phyloP scores from a whole-genome alignment of 2,888 invertebrate species.

The Diarsia mendica region DNA sequence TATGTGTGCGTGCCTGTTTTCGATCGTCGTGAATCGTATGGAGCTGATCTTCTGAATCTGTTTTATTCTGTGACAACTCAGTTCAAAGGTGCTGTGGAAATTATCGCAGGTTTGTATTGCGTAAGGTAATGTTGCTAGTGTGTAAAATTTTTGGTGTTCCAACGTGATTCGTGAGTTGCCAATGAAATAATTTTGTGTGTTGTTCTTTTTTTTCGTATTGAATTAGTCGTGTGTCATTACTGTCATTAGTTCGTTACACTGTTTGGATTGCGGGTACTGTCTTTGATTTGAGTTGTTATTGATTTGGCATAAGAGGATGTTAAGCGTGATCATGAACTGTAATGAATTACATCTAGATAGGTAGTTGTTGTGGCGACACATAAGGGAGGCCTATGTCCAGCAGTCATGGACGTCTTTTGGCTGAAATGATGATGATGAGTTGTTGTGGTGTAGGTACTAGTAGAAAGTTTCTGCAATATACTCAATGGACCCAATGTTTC shows the following conservation, averaged over 20 bases:
- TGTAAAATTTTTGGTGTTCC: slow-evolving; percentile 21
- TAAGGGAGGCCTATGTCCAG: too few species aligned
- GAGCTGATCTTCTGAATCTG: not conserved
- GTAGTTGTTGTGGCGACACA: too few species aligned
- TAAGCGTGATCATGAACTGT: too few species aligned
- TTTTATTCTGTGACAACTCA: not conserved
- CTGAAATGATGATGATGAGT: too few species aligned
- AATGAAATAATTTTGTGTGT: slow-evolving; percentile 1
- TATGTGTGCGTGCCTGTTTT: not conserved
- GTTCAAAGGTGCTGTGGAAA: slow-evolving; percentile 36
- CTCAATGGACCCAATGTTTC: too few species aligned
- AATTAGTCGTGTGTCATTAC: not conserved
- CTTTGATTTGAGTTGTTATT: not conserved
- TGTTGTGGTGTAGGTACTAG: too few species aligned
- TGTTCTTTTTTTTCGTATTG: not conserved
- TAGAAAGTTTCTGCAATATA: not conserved
- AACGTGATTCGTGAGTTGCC: slow-evolving; percentile 17
- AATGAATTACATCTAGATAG: too few species aligned
- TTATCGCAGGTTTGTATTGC: slow-evolving; percentile 51
- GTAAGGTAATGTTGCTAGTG: slow-evolving; percentile 29
- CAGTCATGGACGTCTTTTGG: too few species aligned
- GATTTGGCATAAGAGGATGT: not conserved
- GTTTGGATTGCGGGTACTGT: not conserved
- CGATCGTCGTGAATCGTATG: not conserved
- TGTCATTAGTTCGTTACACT: too few species aligned